phyloP scores from a whole-genome alignment of 2,113 vertebrate genomes.

The Struthio camelus region DNA sequence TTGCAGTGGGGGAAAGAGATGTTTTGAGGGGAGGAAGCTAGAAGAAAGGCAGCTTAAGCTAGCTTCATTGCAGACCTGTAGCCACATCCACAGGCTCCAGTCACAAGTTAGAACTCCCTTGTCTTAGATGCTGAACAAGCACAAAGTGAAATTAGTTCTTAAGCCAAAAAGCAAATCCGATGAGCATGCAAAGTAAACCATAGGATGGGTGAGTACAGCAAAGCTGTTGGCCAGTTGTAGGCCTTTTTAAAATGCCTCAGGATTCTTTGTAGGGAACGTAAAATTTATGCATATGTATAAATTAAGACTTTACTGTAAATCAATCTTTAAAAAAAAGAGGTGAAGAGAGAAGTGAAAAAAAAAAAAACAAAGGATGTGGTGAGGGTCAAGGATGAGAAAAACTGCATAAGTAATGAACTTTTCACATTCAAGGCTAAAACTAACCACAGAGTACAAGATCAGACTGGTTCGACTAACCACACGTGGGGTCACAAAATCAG shows the following conservation, averaged over 20 bases:
- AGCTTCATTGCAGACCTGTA: neutral
- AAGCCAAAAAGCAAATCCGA: neutral
- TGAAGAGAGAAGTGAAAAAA: neutral
- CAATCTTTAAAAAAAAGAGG: neutral
- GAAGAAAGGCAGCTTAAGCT: neutral
- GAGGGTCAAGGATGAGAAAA: neutral
- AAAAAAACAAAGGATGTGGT: conserved; percentile 8
- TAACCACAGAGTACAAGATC: neutral
- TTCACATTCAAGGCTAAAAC: neutral
- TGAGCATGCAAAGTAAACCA: neutral
- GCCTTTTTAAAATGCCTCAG: neutral
- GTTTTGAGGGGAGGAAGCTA: neutral
- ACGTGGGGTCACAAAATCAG: neutral
- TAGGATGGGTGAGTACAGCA: neutral
- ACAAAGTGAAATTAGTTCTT: neutral
- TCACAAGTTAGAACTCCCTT: neutral
- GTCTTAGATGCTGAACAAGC: neutral
- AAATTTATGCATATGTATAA: neutral
- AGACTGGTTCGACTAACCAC: neutral
- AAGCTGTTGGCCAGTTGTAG: neutral
- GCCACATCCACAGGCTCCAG: neutral
- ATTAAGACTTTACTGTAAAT: neutral
- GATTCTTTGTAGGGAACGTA: neutral
- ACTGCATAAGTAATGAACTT: neutral
- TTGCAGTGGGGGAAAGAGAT: neutral